These are phyloP conservation scores for Prorops nasuta DNA, from an alignment of 1,140 invertebrate genomes.

Conservation along the genomic window DNA sequence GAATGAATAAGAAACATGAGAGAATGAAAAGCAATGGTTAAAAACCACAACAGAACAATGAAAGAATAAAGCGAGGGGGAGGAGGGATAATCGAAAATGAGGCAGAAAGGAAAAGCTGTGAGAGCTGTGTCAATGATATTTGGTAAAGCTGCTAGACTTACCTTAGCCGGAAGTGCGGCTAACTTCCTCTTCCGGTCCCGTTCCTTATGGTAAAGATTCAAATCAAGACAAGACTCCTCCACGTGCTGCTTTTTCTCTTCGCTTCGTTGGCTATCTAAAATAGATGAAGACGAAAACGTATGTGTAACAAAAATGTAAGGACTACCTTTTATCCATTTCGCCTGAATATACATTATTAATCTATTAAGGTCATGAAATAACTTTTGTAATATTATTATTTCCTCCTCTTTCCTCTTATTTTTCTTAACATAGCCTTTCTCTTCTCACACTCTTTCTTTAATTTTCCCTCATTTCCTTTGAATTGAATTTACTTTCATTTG, in stretches of 20 bases:
- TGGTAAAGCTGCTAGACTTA: conserved; percentile 24
- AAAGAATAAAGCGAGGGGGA: conserved; percentile 16
- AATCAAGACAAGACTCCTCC: conserved; percentile 49
- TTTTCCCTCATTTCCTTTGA: too few species aligned
- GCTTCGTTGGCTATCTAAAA: conserved; percentile 57
- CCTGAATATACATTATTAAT: conserved; percentile 50
- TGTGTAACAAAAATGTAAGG: too few species aligned
- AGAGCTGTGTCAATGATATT: too few species aligned
- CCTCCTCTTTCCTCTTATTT: too few species aligned
- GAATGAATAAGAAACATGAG: not conserved
- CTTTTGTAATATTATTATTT: conserved; percentile 44
- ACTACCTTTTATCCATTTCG: conserved; percentile 24
- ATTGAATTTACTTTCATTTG: too few species aligned
- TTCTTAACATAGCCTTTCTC: too few species aligned
- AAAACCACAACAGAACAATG: conserved; percentile 7
- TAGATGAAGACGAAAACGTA: conserved; percentile 40
- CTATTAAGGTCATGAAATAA: conserved; percentile 51
- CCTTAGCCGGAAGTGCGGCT: conserved; percentile 57
- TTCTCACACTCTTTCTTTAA: too few species aligned
- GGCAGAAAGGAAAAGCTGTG: too few species aligned
- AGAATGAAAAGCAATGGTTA: too few species aligned
- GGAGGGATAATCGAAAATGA: too few species aligned
- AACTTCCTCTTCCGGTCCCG: conserved; percentile 57
- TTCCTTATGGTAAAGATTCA: conserved; percentile 49
- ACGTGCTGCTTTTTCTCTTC: conserved; percentile 55